These are phyloP conservation scores for Yponomeuta sedellus DNA, from an alignment of 2,888 invertebrate species.

Conservation along the genomic window DNA sequence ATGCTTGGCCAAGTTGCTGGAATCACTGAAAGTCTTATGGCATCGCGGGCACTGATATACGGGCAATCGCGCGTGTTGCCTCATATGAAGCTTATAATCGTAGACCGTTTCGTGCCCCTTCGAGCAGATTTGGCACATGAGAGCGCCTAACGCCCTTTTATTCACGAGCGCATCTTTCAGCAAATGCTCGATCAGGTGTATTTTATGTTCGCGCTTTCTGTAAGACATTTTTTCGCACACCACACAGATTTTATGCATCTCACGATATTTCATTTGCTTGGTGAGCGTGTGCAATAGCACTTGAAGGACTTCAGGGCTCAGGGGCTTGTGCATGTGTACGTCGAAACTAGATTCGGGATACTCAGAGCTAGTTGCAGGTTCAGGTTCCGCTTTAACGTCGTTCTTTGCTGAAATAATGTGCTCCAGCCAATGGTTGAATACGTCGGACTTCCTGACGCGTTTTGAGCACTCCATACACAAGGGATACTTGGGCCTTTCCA, in stretches of 20 bases:
- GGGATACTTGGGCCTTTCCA: too few species aligned
- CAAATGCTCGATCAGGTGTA: slow-evolving; percentile 52
- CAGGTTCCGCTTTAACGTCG: background rate
- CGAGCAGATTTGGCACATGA: slow-evolving; percentile 41
- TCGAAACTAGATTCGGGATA: background rate
- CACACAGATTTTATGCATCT: slow-evolving; percentile 25
- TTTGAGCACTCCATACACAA: too few species aligned
- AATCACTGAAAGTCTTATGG: slow-evolving; percentile 51
- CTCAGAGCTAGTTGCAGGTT: background rate
- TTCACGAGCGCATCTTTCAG: slow-evolving; percentile 37
- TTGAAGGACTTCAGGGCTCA: background rate
- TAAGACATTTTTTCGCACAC: slow-evolving; percentile 34
- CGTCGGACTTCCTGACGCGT: background rate
- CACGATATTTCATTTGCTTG: background rate
- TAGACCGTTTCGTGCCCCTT: slow-evolving; percentile 20
- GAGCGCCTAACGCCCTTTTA: background rate
- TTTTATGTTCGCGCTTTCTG: slow-evolving; percentile 38
- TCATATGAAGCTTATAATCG: slow-evolving; percentile 48
- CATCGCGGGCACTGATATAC: slow-evolving; percentile 50
- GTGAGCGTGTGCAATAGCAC: background rate
- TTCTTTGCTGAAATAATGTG: background rate
- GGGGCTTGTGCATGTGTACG: background rate
- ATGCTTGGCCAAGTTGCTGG: slow-evolving; percentile 61
- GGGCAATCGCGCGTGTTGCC: slow-evolving; percentile 46
- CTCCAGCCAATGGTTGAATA: background rate